Evolutionary conservation across 2,113 vertebrate genomes (phyloP), one percentile per base, ranked within the genome.

Genomic region (Emydura subglobosa): DNA sequence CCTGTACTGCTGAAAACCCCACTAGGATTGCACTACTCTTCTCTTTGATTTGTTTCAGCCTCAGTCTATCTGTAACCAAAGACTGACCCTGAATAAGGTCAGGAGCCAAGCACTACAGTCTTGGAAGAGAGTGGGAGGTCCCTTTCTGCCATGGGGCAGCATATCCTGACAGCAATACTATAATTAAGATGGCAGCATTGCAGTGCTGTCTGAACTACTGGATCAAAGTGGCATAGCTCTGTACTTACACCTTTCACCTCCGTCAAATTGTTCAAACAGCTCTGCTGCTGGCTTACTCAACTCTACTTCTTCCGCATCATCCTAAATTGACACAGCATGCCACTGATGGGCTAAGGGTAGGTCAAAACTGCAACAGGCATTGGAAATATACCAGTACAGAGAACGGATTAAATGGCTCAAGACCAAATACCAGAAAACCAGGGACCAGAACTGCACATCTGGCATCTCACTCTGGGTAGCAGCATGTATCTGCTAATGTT

Each of bases 271-370:
- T 88, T 89, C 86, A 82, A 95, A 88, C 50, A 78, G 91, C 82
- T 91, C 92, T 90, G 55, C 31, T 94, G 47, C 24, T n/a, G 83
- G 76, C 47, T 96, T 94, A 50, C 88, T 95, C 92, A 87, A 76
- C 82, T 50, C 90, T 79, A 76, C 55, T 42, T 49, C 84, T 82
- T 76, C 51, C 17, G 74, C 47, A 79, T 54, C 42, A 85, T 47
- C 85, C 25, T n/a, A 90, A 94, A 89, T 84, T 80, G 90, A 89
- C 57, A 97, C 53, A 97, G 49, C 19, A 72, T 7, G 10, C 65
- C 54, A 72, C 65, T 39, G 34, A 94, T 82, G 79, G 92, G 89
- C 47, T 49, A 85, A 34, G 47, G 39, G 59, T 6, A 80, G 1
- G 14, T 51, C 57, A 13, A 29, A 27, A 29, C 2, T 14, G 59